Conservation (phyloP, 2,888 invertebrate genomes). For the Myopa tessellatipennis region DNA sequence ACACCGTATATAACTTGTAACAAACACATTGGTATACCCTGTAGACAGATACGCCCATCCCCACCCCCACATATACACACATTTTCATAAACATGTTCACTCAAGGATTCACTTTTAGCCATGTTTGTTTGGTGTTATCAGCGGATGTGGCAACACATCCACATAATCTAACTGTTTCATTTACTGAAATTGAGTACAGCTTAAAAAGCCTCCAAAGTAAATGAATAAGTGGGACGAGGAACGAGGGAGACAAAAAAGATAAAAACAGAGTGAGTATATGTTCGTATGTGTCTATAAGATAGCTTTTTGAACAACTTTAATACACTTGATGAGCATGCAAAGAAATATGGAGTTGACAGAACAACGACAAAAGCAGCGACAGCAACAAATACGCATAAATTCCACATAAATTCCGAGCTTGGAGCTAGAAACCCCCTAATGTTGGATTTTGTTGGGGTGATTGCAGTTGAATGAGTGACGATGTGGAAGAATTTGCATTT, state of each 20-base stretch:
- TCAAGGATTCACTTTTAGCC: no score
- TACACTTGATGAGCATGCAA: not conserved
- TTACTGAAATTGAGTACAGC: not conserved
- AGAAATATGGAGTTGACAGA: not conserved
- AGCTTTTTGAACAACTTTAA: not conserved
- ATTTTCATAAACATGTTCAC: no score
- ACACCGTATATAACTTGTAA: not conserved
- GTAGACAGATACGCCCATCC: not conserved
- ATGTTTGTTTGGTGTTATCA: not conserved
- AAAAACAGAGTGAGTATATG: not conserved
- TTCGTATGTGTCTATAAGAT: not conserved
- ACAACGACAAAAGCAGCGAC: not conserved
- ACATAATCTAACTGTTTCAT: not conserved
- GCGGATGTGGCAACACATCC: not conserved
- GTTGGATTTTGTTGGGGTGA: no score
- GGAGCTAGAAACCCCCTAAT: not conserved
- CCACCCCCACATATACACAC: not conserved
- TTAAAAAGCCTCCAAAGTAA: not conserved
- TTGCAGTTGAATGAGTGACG: not conserved
- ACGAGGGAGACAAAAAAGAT: not conserved
- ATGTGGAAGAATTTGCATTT: constrained; percentile 16
- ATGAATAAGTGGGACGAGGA: not conserved
- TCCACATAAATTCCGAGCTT: not conserved
- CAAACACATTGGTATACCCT: not conserved
- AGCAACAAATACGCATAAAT: not conserved